Base-by-base conservation (phyloP, 1,140 invertebrate species). In the Anoplolepis gracilipes region DNA sequence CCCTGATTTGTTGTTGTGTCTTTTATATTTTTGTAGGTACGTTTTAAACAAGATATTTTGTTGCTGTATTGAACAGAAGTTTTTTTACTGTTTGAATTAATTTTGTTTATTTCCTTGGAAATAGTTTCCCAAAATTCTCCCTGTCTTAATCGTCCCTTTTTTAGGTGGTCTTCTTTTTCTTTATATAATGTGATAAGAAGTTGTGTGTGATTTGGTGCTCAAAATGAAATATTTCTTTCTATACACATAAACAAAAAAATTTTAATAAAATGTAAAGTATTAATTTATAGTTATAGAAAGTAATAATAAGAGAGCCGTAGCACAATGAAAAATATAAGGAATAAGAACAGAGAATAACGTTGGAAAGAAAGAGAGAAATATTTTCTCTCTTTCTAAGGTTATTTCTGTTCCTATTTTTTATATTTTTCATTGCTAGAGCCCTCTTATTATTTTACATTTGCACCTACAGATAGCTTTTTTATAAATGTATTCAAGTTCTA, bases 121-220 rank as follows among this genome's bases (percentile, higher is more conserved):
- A 69, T 46, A 28, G 2, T 30, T 69, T 70, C 67, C 67, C 39
- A 70, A 70, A 70, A 70, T 70, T 70, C 39, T 28, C 42, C 25
- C 25, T 69, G 65, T 69, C 7, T 70, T 3, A 28, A 19, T 69
- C 30, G 36, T 69, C 65, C 39, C 7, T 25, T 46, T 69, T 69
- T 69, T 46, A 46, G 28, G 6, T 67, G 10, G 4, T 28, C 8
- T 69, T 69, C 65, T 6, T 69, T 69, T 16, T 69, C 36, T 69
- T 69, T 42, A 13, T 46, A 69, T 46, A 49, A 28, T 28, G 39
- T 64, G 1, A 69, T 0, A 69, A 69, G 39, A 46, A 69, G 39
- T 28, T 13, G 65, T 4, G 65, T 69, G 22, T 69, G 22, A 16
- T 25, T 69, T 1, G 1, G 11, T 2, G 39, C 11, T 22, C 36